Conservation (phyloP, 1,140 invertebrate species). For the Hylaeus volcanicus region DNA sequence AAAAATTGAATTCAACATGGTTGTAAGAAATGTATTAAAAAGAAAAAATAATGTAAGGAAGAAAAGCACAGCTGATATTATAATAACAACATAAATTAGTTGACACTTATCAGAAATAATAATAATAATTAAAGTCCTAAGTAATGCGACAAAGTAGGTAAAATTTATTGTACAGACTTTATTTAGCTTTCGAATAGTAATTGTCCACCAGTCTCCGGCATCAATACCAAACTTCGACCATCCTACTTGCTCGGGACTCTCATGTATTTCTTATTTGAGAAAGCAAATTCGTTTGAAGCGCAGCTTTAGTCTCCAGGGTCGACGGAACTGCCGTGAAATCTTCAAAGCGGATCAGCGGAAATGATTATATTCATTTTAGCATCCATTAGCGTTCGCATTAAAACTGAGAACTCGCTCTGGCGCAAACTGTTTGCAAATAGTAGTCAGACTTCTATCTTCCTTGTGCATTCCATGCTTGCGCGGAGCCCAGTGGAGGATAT, state of each 20-base stretch:
- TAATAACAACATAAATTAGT: too few relatives aligned
- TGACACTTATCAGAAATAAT: too few relatives aligned
- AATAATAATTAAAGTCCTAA: too few relatives aligned
- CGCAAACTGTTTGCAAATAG: constrained; percentile 29
- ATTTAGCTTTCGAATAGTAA: too few relatives aligned
- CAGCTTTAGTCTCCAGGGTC: constrained; percentile 18
- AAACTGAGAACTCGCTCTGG: constrained; percentile 55
- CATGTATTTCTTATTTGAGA: not conserved
- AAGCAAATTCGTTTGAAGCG: constrained; percentile 10
- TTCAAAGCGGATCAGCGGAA: constrained; percentile 67
- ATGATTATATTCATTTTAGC: constrained; percentile 77
- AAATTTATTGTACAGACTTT: too few relatives aligned
- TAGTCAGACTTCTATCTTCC: constrained; percentile 31
- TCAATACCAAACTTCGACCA: constrained; percentile 19
- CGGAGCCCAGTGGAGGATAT: not conserved
- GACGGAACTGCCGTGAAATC: constrained; percentile 55
- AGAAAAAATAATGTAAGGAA: too few relatives aligned
- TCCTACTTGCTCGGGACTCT: constrained; percentile 11
- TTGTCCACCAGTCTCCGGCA: too few relatives aligned
- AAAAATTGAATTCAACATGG: too few relatives aligned
- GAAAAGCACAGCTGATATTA: too few relatives aligned
- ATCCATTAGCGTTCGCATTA: constrained; percentile 74
- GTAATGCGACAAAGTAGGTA: too few relatives aligned
- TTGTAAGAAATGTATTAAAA: too few relatives aligned
- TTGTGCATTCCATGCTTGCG: not conserved